Evolutionary conservation across 2,113 vertebrate genomes (phyloP), one percentile per base, ranked within the genome.

Genomic region (Tenrec ecaudatus): DNA sequence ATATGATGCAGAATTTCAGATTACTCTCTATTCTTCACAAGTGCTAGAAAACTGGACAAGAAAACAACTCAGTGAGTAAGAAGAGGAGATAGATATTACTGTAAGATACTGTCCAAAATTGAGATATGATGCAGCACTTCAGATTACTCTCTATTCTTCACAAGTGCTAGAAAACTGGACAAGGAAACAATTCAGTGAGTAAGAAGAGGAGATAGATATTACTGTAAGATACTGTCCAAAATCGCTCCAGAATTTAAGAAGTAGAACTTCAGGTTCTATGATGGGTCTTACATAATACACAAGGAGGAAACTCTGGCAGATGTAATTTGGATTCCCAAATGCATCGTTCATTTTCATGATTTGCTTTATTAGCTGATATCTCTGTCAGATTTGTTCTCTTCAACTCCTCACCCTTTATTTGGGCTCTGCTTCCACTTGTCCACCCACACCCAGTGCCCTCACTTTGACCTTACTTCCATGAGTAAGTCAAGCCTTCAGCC

Each of bases 361-460:
- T 40, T 33, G 66, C 57, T 53, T 82, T 76, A 40, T 23, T 20
- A 25, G 22, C 2, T 47, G 83, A 77, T 78, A 22, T 75, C 36
- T 36, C 33, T 1, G 0, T 77, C 66, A 43, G 2, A 27, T 76
- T 66, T 58, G 43, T 29, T n/a, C 82, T 90, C 22, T 64, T 60
- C 86, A 23, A 15, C 73, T 81, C 66, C 53, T 62, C 69, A 60
- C n/a, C n/a, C 60, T 93, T 77, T 68, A n/a, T 31, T 73, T 80
- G 25, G 80, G 47, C 47, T 80, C 47, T 75, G 53, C 57, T 73
- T 83, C 43, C 88, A 29, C 7, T 22, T 62, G 25, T 87, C 90
- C 82, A 75, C 66, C 93, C 92, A 85, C 62, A 33, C 81, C 85
- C 77, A 6, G 14, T 19, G 66, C 88, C 93, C 88, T 33, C 75